phyloP scores from a whole-genome alignment of 2,888 invertebrate genomes.

The Leucoma salicis region DNA sequence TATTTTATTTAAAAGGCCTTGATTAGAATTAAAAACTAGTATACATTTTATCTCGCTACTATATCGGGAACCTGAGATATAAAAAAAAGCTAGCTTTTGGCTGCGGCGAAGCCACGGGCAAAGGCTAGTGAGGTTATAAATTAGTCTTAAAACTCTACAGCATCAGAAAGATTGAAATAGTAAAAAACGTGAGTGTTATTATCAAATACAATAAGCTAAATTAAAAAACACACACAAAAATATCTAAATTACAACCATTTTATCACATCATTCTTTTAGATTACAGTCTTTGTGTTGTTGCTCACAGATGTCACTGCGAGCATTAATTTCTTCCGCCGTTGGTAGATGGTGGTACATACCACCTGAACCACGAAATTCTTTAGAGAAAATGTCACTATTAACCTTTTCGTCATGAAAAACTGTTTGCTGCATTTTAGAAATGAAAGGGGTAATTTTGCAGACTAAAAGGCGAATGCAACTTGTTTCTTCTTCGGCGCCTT shows the following conservation, averaged over 20 bases:
- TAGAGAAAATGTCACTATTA: constrained; percentile 40
- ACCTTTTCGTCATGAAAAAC: constrained; percentile 68
- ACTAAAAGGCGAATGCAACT: constrained; percentile 87
- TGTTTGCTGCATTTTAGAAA: constrained; percentile 89
- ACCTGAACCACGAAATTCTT: constrained; percentile 53
- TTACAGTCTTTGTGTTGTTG: constrained; percentile 77
- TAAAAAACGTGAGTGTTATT: too few species aligned
- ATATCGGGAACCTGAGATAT: too few species aligned
- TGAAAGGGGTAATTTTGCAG: constrained; percentile 89
- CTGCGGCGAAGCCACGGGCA: too few species aligned
- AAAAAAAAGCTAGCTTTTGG: too few species aligned
- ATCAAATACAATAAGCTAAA: too few species aligned
- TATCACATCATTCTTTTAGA: constrained; percentile 51
- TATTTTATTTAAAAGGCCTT: too few species aligned
- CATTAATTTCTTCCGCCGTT: constrained; percentile 79
- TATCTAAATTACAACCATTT: background rate
- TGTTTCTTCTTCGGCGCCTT: constrained; percentile 82
- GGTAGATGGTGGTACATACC: constrained; percentile 85
- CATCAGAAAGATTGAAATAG: too few species aligned
- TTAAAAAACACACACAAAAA: too few species aligned
- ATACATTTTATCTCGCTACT: too few species aligned
- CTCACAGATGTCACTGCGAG: constrained; percentile 85
- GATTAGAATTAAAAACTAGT: too few species aligned
- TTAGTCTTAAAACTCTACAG: too few species aligned
- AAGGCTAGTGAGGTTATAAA: too few species aligned